A percentile compares a stretch with the other conserved stretches of the same genome.
Conservation (phyloP, 2,888 invertebrate species). For the Drosophila prolongata region DNA sequence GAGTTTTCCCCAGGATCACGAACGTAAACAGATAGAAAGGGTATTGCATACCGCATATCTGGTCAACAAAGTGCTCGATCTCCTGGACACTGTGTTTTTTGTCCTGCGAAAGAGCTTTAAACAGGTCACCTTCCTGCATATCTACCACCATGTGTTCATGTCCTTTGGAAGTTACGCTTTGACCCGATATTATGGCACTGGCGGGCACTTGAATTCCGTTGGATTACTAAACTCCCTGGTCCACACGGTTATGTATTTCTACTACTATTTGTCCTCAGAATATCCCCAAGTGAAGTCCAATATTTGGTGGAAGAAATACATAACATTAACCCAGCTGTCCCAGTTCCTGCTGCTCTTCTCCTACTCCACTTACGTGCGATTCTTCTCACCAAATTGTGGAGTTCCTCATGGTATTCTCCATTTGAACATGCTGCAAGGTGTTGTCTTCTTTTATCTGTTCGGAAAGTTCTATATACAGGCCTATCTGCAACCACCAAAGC, state of each 20-base stretch:
- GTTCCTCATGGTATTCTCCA: conserved; percentile 27
- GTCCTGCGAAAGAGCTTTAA: conserved; percentile 62
- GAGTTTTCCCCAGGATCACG: conserved; percentile 31
- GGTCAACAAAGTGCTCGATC: conserved; percentile 54
- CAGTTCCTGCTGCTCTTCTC: conserved; percentile 85
- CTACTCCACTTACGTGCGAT: conserved; percentile 35
- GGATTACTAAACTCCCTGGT: conserved; percentile 90
- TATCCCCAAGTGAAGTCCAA: conserved; percentile 89
- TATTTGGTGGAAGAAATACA: conserved; percentile 90
- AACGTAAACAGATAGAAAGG: conserved; percentile 36
- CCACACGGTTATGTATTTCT: conserved; percentile 92
- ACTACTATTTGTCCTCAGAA: conserved; percentile 90
- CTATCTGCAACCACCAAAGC: conserved; percentile 28
- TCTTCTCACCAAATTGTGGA: conserved; percentile 41
- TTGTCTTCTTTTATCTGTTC: conserved; percentile 46
- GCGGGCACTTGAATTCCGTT: conserved; percentile 88
- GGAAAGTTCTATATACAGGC: conserved; percentile 45
- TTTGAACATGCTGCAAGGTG: conserved; percentile 26
- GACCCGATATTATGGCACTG: conserved; percentile 85
- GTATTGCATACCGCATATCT: conserved; percentile 19
- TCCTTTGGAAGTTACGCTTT: conserved; percentile 7
- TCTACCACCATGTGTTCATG: conserved; percentile 63
- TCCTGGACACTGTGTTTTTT: conserved; percentile 61
- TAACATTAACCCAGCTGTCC: conserved; percentile 92
- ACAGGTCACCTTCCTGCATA: conserved; percentile 58